Base-by-base conservation (phyloP, 2,888 invertebrate species). In the Malacosoma neustria region DNA sequence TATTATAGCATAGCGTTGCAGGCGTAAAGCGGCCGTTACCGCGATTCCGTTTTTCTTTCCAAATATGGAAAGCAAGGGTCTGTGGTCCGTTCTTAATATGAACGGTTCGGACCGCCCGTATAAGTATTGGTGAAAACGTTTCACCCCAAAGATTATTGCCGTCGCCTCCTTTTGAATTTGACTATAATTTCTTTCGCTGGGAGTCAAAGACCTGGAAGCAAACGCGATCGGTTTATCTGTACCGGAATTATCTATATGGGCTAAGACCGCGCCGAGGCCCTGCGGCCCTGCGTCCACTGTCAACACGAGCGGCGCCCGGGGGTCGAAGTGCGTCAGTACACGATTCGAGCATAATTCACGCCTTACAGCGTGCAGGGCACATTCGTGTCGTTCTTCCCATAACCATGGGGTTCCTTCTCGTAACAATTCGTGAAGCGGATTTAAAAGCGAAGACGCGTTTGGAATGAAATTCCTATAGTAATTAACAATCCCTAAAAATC, bases 1-100 rank as follows among this genome's bases (percentile, higher is more conserved):
- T 37, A 54, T 56, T n/a, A 56, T 38, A 2, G 57, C 54, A 29
- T 58, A 57, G 1, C 54, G 33, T 14, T 57, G 53, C 11, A 52
- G 31, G 0, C 57, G 31, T 30, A 52, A 53, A 0, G 54, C 57
- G 0, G 56, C 43, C 3, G 52, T 40, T 33, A 53, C 53, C 0
- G 57, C 55, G 4, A 60, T 41, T 1, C 56, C 57, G 29, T 39
- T 40, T 6, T 49, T 14, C 0, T 45, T 47, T 1, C 51, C 52
- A 13, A 57, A 58, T 32, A 57, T 59, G 4, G 52, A 40, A 3
- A 53, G 13, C 1, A 57, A 32, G 0, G 57, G 55, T n/a, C 48
- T 52, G 14, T 54, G 56, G 29, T 53, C 57, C 1, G 51, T 49
- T 1, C 51, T 38, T n/a, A 54, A 32, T 4, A 49, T 35, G 35